phyloP scores from a whole-genome alignment of 2,797 vertebrate species.

The Acipenser ruthenus region DNA sequence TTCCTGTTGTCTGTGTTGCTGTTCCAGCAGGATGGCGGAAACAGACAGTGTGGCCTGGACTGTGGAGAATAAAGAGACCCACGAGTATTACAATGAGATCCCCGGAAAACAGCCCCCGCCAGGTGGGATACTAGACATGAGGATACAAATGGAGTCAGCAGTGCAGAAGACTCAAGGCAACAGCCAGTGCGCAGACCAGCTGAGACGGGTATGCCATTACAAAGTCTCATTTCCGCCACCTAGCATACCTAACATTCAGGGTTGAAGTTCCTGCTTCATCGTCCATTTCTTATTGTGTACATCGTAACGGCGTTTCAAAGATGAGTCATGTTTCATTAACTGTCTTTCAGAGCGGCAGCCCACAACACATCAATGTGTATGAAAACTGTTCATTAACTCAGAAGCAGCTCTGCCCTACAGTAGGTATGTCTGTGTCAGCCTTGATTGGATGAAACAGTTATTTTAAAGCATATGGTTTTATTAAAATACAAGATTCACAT shows the following conservation, averaged over 20 bases:
- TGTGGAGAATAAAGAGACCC: conserved; percentile 44
- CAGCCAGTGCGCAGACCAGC: conserved; percentile 38
- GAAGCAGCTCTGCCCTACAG: conserved; percentile 34
- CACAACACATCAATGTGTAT: conserved; percentile 56
- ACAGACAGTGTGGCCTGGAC: conserved; percentile 37
- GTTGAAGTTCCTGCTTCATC: conserved; percentile 13
- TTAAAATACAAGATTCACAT: neutral
- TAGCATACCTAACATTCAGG: neutral
- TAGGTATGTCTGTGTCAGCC: conserved; percentile 31
- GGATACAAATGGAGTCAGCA: conserved; percentile 36
- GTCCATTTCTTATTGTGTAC: conserved; percentile 29
- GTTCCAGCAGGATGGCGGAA: conserved; percentile 44
- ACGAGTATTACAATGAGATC: conserved; percentile 78
- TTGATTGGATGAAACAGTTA: too few species aligned
- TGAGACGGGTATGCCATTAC: conserved; percentile 25
- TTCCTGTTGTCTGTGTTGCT: conserved; percentile 17
- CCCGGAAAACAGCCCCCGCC: conserved; percentile 63
- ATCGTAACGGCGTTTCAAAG: conserved; percentile 23
- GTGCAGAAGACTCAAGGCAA: conserved; percentile 39
- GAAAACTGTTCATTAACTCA: conserved; percentile 71
- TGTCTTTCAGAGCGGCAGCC: conserved; percentile 54
- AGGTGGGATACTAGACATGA: conserved; percentile 57
- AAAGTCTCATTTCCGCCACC: conserved; percentile 7
- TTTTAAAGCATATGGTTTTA: neutral
- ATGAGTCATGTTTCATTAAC: conserved; percentile 37